Evolutionary conservation across 2,888 invertebrate species (phyloP).

Genomic region (Drosophila gaucha): DNA sequence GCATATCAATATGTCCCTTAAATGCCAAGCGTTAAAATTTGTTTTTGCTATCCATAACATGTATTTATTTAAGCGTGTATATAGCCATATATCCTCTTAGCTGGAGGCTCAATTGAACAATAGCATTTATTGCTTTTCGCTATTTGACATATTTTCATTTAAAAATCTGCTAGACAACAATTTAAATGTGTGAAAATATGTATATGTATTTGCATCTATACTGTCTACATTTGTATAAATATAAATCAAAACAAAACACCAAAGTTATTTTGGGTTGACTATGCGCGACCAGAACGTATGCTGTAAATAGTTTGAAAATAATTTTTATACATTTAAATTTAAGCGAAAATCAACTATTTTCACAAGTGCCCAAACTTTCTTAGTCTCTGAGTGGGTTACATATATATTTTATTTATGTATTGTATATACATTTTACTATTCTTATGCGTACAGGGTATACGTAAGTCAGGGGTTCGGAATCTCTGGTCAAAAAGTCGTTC

Average conservation of each 20-base stretch:
- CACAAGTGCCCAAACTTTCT: too few species aligned
- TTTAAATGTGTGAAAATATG: conserved; percentile 17
- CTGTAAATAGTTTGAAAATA: not conserved
- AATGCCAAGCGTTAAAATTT: conserved; percentile 1
- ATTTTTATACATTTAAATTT: not conserved
- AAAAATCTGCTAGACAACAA: not conserved
- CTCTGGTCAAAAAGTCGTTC: not conserved
- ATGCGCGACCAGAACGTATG: conserved; percentile 18
- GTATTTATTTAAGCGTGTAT: conserved; percentile 3
- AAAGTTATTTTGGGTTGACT: not conserved
- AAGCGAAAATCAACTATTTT: not conserved
- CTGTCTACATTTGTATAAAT: conserved; percentile 30
- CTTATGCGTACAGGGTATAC: conserved; percentile 20
- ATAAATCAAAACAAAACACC: conserved; percentile 32
- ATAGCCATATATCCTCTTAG: not conserved
- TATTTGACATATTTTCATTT: not conserved
- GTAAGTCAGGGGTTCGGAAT: not conserved
- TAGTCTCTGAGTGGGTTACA: too few species aligned
- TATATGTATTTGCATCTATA: conserved; percentile 16
- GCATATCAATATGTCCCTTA: not conserved
- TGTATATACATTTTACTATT: not conserved
- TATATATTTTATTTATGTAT: not conserved
- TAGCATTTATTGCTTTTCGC: not conserved
- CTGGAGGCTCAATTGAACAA: conserved; percentile 1
- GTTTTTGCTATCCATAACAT: not conserved